phyloP scores from a whole-genome alignment of 2,888 invertebrate genomes.

The Papilio protenor region DNA sequence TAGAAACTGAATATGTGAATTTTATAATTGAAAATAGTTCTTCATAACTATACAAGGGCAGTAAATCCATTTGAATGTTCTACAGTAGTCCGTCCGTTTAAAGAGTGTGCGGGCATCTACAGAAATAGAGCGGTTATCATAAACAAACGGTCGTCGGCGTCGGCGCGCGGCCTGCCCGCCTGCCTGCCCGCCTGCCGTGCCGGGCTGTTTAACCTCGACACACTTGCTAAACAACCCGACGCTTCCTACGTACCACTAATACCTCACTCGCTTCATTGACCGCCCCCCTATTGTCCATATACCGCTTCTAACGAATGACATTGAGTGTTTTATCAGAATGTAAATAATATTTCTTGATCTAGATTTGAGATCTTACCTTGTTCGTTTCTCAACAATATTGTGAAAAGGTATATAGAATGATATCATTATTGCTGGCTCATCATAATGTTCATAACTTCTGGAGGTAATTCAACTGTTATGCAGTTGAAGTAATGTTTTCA shows the following conservation, averaged over 20 bases:
- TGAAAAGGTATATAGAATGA: background rate
- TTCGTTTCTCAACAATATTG: background rate
- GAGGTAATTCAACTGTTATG: background rate
- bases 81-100: constrained; percentile 17
- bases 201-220: constrained; percentile 41
- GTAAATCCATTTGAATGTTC: background rate
- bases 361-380: background rate
- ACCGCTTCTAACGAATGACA: background rate
- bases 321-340: background rate
- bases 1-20: background rate
- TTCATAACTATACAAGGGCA: background rate
- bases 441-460: background rate
- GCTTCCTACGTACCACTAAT: constrained; percentile 39
- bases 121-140: constrained; percentile 37
- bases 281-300: constrained; percentile 15
- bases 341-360: background rate
- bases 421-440: background rate
- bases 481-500: background rate
- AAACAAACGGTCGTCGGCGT: constrained; percentile 31
- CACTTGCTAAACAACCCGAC: constrained; percentile 40
- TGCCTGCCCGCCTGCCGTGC: constrained; percentile 9
- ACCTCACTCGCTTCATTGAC: constrained; percentile 28
- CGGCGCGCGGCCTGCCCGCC: constrained; percentile 8
- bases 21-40: background rate
- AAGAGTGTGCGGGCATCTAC: constrained; percentile 22